A percentile compares a stretch with the other conserved stretches of the same genome.
Conservation (phyloP, 2,113 vertebrate genomes). For the Euleptes europaea region DNA sequence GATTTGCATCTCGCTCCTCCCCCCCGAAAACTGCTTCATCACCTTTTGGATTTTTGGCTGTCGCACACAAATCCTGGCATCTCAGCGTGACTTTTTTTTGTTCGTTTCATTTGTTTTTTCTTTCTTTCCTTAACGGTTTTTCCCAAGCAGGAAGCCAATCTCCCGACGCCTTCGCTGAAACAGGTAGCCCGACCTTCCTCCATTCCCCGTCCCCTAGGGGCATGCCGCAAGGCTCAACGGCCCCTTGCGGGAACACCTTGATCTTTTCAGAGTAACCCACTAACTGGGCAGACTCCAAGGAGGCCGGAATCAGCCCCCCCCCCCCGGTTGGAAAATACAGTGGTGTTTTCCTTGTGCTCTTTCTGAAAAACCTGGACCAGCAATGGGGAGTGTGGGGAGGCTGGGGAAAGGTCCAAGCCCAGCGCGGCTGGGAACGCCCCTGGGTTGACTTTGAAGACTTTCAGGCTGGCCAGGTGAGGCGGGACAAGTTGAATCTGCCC, state of each 20-base stretch:
- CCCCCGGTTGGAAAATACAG: not conserved
- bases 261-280: not conserved
- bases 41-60: not conserved
- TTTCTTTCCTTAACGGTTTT: too few relatives aligned
- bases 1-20: not conserved
- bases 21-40: not conserved
- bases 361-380: not conserved
- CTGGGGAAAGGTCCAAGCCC: not conserved
- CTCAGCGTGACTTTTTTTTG: not conserved
- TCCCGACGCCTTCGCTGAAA: not conserved
- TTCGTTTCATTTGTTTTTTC: not conserved
- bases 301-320: not conserved
- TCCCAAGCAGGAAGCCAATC: not conserved
- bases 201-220: not conserved
- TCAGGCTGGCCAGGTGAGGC: not conserved
- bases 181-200: not conserved
- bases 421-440: not conserved
- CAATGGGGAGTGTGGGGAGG: too few relatives aligned
- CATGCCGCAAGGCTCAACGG: not conserved
- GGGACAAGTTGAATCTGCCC: too few relatives aligned
- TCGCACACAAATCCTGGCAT: not conserved
- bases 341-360: not conserved
- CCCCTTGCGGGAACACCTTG: not conserved
- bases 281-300: not conserved
- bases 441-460: not conserved